These are phyloP conservation scores for Drosophila novamexicana DNA, from an alignment of 1,140 invertebrate species.

Conservation along the genomic window DNA sequence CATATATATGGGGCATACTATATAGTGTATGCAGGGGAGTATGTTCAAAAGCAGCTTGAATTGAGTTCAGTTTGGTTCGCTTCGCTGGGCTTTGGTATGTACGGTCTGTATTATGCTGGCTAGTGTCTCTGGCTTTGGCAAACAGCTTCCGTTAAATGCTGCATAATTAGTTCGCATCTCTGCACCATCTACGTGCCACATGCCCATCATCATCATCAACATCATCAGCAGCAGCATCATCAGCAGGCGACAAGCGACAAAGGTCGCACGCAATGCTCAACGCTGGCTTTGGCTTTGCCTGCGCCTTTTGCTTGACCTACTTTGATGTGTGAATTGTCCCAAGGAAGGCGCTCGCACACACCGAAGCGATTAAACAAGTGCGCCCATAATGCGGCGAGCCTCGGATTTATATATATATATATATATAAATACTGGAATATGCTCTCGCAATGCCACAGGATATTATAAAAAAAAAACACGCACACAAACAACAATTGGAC, in stretches of 20 bases:
- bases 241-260: constrained; percentile 61
- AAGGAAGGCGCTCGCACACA: constrained; percentile 48
- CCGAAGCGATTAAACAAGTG: constrained; percentile 61
- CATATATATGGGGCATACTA: neutral
- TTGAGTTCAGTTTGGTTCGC: constrained; percentile 54
- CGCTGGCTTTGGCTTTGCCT: constrained; percentile 36
- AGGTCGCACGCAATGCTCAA: constrained; percentile 73
- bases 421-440: constrained; percentile 10
- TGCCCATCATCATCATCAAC: constrained; percentile 2
- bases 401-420: constrained; percentile 41
- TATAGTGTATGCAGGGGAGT: constrained; percentile 20
- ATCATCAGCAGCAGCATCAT: constrained; percentile 5
- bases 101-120: constrained; percentile 7
- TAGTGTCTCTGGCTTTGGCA: constrained; percentile 65
- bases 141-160: constrained; percentile 82
- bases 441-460: constrained; percentile 32
- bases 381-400: constrained; percentile 55
- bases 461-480: constrained; percentile 25
- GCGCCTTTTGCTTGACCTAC: constrained; percentile 78
- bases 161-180: constrained; percentile 79
- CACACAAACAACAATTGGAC: constrained; percentile 37
- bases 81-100: constrained; percentile 44
- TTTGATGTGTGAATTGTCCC: constrained; percentile 82
- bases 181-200: constrained; percentile 26
- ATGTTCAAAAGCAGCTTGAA: constrained; percentile 22